Conservation (phyloP, 2,888 invertebrate species). For the Tribolium freemani region DNA sequence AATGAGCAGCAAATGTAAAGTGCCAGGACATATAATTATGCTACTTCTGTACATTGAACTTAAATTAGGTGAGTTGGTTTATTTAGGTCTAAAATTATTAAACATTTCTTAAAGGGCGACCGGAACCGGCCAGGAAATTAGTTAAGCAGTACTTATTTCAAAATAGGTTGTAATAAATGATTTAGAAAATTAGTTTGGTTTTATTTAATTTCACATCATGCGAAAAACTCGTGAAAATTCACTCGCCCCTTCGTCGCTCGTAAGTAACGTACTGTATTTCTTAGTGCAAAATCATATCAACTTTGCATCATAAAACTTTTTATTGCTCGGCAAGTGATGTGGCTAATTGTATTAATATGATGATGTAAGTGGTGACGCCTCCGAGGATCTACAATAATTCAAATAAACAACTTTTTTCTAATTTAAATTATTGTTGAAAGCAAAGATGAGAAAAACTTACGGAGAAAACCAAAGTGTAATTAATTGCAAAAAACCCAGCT, state of each 20-base stretch:
- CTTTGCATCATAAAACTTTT: neutral
- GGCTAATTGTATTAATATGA: slow-evolving; percentile 61
- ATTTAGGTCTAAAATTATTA: neutral
- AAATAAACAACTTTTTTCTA: too few species aligned
- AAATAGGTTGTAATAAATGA: slow-evolving; percentile 17
- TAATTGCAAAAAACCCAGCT: slow-evolving; percentile 61
- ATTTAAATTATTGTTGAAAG: neutral
- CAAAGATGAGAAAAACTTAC: slow-evolving; percentile 48
- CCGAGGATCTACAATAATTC: slow-evolving; percentile 62
- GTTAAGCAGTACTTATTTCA: slow-evolving; percentile 75
- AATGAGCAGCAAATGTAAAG: slow-evolving; percentile 67
- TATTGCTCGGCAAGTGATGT: slow-evolving; percentile 15
- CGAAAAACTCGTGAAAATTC: too few species aligned
- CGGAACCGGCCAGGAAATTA: slow-evolving; percentile 70
- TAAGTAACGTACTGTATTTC: too few species aligned
- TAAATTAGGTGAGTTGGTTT: slow-evolving; percentile 70
- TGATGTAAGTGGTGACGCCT: slow-evolving; percentile 60
- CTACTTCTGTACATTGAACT: slow-evolving; percentile 77
- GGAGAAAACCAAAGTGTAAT: slow-evolving; percentile 60
- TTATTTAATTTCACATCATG: neutral
- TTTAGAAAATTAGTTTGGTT: neutral
- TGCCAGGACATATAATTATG: slow-evolving; percentile 76
- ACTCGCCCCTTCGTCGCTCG: too few species aligned
- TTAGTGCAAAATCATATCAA: too few species aligned
- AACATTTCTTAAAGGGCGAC: slow-evolving; percentile 68